Evolutionary conservation across 2,113 vertebrate species (phyloP), one percentile per base, ranked within the genome.

Genomic region (Ctenomys sociabilis): DNA sequence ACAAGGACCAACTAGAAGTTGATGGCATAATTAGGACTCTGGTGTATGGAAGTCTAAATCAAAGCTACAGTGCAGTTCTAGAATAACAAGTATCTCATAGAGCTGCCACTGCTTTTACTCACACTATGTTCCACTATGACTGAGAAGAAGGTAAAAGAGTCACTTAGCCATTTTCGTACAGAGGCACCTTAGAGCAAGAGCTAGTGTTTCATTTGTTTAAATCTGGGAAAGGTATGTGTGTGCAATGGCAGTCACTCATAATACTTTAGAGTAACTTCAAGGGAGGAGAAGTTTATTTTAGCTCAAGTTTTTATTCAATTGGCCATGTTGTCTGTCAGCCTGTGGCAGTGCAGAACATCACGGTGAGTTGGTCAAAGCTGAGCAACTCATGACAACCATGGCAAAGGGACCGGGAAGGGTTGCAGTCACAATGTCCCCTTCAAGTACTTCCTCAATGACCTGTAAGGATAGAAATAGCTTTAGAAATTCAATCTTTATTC

Each of bases 101-200:
- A 16, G 35, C 11, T 3, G 2, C 21, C 2, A 0, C 6, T 30
- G 21, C 28, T 19, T n/a, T 49, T 35, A 22, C 0, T 3, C 68
- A 49, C 40, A 61, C 5, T 11, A 3, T 13, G 14, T 26, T 61
- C 10, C 45, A 59, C 35, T 43, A 45, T 43, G 63, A 0, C 30
- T n/a, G 57, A 75, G 37, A 45, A 12, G 1, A 2, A 3, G 2
- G 14, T 5, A 6, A 40, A 32, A 52, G 5, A 30, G 5, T 11
- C 32, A n/a, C 1, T 7, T 16, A 49, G 37, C 19, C 57, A 26
- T 17, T 26, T 10, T 57, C 30, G 12, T 4, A 26, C 7, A 4
- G 52, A 86, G 37, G 9, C 1, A 49, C 11, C 12, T 9, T 54
- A 73, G 2, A n/a, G n/a, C 37, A 40, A 73, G 70, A 37, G 68